Evolutionary conservation across 2,888 invertebrate genomes (phyloP).

Genomic region (Molanna angustata): DNA sequence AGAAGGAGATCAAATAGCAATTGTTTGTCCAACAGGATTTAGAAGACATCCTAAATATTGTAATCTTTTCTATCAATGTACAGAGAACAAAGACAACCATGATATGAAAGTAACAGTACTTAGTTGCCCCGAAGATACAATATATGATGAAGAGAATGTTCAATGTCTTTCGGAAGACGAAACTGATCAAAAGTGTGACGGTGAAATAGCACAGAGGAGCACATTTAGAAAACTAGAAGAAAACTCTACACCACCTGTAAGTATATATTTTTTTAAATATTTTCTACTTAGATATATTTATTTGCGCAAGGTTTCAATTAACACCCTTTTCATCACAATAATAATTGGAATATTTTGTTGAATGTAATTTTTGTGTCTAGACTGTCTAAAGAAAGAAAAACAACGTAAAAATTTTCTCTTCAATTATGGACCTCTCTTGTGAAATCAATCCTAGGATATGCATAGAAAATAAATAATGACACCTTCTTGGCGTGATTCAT

Average conservation of each 20-base stretch:
- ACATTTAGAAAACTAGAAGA: conserved; percentile 55
- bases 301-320: too few relatives aligned
- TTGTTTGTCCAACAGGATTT: conserved; percentile 81
- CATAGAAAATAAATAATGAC: too few relatives aligned
- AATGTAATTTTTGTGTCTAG: too few relatives aligned
- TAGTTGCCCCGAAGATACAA: conserved; percentile 73
- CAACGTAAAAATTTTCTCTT: too few relatives aligned
- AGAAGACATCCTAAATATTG: conserved; percentile 79
- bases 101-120: conserved; percentile 73
- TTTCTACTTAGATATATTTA: too few relatives aligned
- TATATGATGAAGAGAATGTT: conserved; percentile 72
- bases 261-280: neutral
- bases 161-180: conserved; percentile 68
- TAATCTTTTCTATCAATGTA: conserved; percentile 82
- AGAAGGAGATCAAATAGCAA: conserved; percentile 66
- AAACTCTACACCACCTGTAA: conserved; percentile 44
- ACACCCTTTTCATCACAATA: too few relatives aligned
- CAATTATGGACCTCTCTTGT: too few relatives aligned
- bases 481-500: too few relatives aligned
- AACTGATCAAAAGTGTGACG: conserved; percentile 56
- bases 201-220: conserved; percentile 53
- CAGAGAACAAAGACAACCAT: conserved; percentile 60
- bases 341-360: too few relatives aligned
- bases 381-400: too few relatives aligned
- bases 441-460: too few relatives aligned